Evolutionary conservation across 2,797 vertebrate genomes (phyloP), one percentile per base, ranked within the genome.

Genomic region (Chrosomus eos): DNA sequence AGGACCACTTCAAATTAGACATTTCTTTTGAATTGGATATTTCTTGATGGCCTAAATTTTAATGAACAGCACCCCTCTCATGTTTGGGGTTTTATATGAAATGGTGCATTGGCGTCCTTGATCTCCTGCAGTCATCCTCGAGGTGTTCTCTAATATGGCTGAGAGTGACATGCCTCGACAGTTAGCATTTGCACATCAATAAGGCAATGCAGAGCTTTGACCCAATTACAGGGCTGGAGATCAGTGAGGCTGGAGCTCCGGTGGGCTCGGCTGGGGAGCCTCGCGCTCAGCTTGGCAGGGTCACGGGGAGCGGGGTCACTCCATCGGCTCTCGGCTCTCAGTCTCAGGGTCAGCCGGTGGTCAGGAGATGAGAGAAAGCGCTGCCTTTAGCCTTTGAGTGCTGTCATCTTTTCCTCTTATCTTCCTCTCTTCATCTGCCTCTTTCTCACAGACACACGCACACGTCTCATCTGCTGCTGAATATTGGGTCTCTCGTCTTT

Each of bases 161-260:
- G 92, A 91, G 92, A 92, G 92, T 92, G 91, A 93, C 90, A 91
- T 70, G 87, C 81, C 77, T 81, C 78, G 85, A 89, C 87, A 82
- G 89, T 86, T 81, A 84, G 83, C 90, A 93, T 93, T 94, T 93
- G 92, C 94, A 93, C 93, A 93, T 94, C 93, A 94, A 94, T 92
- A 92, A 92, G 89, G 86, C 86, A 90, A 89, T 88, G 89, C 89
- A 88, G 88, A 90, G 91, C 91, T 93, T 93, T 95, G 93, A 94
- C 93, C 94, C 93, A 94, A 94, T 94, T 94, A 93, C 91, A 10
- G 88, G 81, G 38, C 88, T 90, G 86, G 89, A 92, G 92, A 83
- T 90, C 90, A 90, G 91, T 88, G 91, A 91, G 88, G 88, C 88
- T 89, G 90, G 87, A 90, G 92, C 87, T 89, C 87, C 88, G 86